phyloP scores from a whole-genome alignment of 1,140 invertebrate genomes.

The Lepidotrigona ventralis region DNA sequence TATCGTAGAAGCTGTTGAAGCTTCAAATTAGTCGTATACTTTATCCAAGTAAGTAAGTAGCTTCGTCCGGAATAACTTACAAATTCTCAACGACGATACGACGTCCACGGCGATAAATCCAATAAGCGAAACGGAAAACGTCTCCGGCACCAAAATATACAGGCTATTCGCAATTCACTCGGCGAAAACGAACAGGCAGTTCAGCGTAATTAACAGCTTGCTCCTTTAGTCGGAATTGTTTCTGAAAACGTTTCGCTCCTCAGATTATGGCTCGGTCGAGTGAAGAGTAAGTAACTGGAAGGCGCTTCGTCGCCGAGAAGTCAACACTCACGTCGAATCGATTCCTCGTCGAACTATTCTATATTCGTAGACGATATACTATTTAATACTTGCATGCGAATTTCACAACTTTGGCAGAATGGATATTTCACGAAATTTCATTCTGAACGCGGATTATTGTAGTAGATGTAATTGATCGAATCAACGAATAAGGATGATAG shows the following conservation, averaged over 20 bases:
- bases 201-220: background rate
- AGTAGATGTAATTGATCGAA: background rate
- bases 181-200: background rate
- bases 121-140: background rate
- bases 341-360: background rate
- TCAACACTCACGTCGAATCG: background rate
- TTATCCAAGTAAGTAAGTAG: background rate
- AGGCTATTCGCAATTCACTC: background rate
- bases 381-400: background rate
- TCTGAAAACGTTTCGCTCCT: background rate
- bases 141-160: background rate
- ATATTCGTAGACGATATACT: background rate
- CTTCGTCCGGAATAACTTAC: too few relatives aligned
- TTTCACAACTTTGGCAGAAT: too few relatives aligned
- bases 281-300: constrained; percentile 6
- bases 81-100: background rate
- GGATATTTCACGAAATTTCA: background rate
- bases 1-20: background rate
- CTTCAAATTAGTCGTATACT: background rate
- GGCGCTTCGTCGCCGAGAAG: background rate
- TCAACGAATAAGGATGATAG: background rate
- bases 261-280: background rate
- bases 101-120: background rate
- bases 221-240: constrained; percentile 10
- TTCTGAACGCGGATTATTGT: background rate